These are phyloP conservation scores for Apis cerana DNA, from an alignment of 1,140 invertebrate species.

Conservation along the genomic window DNA sequence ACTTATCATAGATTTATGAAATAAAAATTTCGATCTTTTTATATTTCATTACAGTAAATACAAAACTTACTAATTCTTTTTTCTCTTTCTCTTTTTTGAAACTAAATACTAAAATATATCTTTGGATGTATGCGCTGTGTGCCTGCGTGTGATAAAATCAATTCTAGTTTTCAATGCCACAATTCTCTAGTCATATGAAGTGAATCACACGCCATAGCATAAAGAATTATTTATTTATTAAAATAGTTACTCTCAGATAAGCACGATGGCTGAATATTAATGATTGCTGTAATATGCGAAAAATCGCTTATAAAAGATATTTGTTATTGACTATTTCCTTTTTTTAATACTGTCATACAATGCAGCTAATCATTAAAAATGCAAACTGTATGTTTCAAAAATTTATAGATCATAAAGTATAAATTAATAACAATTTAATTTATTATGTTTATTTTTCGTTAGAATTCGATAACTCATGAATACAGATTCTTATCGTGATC, in stretches of 20 bases:
- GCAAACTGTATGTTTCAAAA: not conserved
- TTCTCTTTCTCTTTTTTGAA: not conserved
- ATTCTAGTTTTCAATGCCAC: slow-evolving; percentile 57
- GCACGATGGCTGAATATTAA: slow-evolving; percentile 51
- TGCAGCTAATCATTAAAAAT: slow-evolving; percentile 31
- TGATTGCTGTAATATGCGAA: slow-evolving; percentile 25
- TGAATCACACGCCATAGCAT: slow-evolving; percentile 60
- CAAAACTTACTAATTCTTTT: not conserved
- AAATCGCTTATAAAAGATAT: slow-evolving; percentile 18
- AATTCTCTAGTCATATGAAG: slow-evolving; percentile 68
- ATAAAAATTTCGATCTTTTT: not conserved
- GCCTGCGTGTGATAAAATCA: slow-evolving; percentile 26
- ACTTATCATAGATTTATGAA: not conserved
- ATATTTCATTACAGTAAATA: no score
- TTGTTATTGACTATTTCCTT: slow-evolving; percentile 20
- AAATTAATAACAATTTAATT: slow-evolving; percentile 25
- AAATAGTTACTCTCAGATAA: slow-evolving; percentile 41
- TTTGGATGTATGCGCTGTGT: not conserved
- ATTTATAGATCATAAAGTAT: slow-evolving; percentile 35
- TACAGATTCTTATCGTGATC: not conserved
- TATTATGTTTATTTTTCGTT: slow-evolving; percentile 39
- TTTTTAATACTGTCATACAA: not conserved
- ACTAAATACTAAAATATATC: not conserved
- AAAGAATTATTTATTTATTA: slow-evolving; percentile 52
- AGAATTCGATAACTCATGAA: slow-evolving; percentile 23